A percentile compares a stretch with the other conserved stretches of the same genome.
Evolutionary conservation across 2,888 invertebrate species (phyloP).

Genomic region (Morpho deidamia): DNA sequence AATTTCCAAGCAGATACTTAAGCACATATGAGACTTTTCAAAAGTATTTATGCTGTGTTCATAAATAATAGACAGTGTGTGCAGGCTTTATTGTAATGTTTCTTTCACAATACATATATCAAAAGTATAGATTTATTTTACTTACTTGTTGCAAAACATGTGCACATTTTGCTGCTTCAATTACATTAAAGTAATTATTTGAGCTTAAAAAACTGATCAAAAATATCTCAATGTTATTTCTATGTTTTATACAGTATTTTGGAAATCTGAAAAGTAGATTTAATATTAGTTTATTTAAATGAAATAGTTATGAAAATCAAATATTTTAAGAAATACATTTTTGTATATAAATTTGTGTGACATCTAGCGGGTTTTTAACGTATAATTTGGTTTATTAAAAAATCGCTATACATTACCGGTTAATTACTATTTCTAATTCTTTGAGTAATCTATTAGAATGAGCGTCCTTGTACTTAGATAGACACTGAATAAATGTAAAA

Average conservation of each 20-base stretch:
- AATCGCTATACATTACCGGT: constrained; percentile 45
- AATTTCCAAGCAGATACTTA: too few relatives aligned
- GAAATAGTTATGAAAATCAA: not conserved
- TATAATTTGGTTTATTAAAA: too few relatives aligned
- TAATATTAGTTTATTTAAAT: not conserved
- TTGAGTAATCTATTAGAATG: constrained; percentile 48
- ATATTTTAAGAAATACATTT: too few relatives aligned
- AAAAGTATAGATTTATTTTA: not conserved
- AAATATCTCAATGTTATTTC: constrained; percentile 48
- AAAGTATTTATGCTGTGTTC: too few relatives aligned
- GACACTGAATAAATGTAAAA: constrained; percentile 47
- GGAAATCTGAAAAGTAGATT: constrained; percentile 47
- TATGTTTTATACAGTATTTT: constrained; percentile 56
- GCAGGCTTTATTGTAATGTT: too few relatives aligned
- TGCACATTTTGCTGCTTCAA: constrained; percentile 63
- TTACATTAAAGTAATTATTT: constrained; percentile 47
- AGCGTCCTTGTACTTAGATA: constrained; percentile 41
- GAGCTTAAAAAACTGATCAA: constrained; percentile 45
- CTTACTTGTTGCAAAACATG: constrained; percentile 62
- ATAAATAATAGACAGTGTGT: too few relatives aligned
- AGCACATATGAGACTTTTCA: too few relatives aligned
- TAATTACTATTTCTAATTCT: constrained; percentile 46
- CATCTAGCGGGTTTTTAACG: too few relatives aligned
- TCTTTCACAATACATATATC: too few relatives aligned
- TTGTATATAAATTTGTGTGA: too few relatives aligned